Conservation (phyloP, 2,113 vertebrate species). For the Tragelaphus imberbis region DNA sequence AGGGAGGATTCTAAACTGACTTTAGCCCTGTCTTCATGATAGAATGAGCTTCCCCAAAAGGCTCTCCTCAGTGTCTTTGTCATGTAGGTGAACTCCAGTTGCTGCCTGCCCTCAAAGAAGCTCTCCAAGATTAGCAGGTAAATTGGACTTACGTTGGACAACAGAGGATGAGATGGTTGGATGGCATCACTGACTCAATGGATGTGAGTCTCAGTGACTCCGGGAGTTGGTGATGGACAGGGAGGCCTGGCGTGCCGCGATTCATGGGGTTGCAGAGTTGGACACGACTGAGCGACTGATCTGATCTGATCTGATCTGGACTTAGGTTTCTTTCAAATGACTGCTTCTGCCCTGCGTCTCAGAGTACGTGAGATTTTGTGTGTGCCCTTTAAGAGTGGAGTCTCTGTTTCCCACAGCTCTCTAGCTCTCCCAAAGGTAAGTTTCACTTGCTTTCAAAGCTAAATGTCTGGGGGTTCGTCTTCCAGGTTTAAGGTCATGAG, state of each 20-base stretch:
- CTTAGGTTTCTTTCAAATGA: neutral
- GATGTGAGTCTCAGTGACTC: no score
- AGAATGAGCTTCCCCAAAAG: neutral
- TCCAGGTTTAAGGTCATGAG: neutral
- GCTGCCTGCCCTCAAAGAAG: neutral
- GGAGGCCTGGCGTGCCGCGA: no score
- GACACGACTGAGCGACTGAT: no score
- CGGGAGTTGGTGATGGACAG: no score
- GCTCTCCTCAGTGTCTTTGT: neutral
- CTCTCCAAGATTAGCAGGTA: neutral
- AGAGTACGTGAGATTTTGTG: neutral
- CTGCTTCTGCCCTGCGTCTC: neutral
- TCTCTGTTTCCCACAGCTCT: neutral
- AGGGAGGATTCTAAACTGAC: neutral
- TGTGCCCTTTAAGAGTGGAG: neutral
- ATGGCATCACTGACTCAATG: no score
- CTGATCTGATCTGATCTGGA: neutral
- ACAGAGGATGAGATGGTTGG: no score
- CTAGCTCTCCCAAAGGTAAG: neutral
- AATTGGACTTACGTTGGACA: neutral
- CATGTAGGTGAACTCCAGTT: neutral
- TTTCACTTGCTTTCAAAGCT: neutral
- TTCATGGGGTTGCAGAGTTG: no score
- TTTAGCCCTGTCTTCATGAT: neutral
- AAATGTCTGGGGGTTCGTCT: neutral